These are phyloP conservation scores for Carpatolechia fugitivella DNA, from an alignment of 2,888 invertebrate species.

Conservation along the genomic window DNA sequence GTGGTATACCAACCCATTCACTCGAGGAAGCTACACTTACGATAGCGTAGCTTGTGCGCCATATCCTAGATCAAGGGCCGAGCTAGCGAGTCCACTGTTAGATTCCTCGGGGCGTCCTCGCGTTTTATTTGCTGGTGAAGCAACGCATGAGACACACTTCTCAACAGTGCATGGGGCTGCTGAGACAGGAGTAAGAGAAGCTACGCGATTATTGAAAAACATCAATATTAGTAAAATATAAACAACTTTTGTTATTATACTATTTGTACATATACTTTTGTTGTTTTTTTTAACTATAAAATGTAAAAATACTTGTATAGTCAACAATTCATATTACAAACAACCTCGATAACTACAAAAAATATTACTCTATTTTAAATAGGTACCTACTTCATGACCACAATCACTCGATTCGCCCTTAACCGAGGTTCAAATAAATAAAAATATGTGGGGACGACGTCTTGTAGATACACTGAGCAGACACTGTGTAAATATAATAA, in stretches of 20 bases:
- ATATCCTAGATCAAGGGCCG: constrained; percentile 55
- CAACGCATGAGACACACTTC: constrained; percentile 66
- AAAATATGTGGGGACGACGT: too few relatives aligned
- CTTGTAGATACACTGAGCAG: too few relatives aligned
- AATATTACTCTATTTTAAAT: too few relatives aligned
- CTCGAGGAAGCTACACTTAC: constrained; percentile 80
- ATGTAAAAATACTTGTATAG: too few relatives aligned
- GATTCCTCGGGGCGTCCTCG: constrained; percentile 51
- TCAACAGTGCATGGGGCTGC: constrained; percentile 83
- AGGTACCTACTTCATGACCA: too few relatives aligned
- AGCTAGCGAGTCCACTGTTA: constrained; percentile 76
- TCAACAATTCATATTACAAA: too few relatives aligned
- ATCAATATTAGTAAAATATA: background rate
- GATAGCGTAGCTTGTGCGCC: constrained; percentile 65
- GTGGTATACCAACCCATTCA: constrained; percentile 82
- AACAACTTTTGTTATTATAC: background rate
- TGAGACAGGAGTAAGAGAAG: constrained; percentile 82
- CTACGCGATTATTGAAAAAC: constrained; percentile 34
- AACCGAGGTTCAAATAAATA: too few relatives aligned
- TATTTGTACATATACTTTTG: too few relatives aligned
- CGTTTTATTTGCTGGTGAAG: constrained; percentile 76
- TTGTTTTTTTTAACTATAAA: too few relatives aligned
- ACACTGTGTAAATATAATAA: too few relatives aligned
- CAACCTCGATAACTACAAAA: too few relatives aligned
- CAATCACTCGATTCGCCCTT: too few relatives aligned